Evolutionary conservation across 2,113 vertebrate genomes (phyloP).

Genomic region (Sialia sialis): DNA sequence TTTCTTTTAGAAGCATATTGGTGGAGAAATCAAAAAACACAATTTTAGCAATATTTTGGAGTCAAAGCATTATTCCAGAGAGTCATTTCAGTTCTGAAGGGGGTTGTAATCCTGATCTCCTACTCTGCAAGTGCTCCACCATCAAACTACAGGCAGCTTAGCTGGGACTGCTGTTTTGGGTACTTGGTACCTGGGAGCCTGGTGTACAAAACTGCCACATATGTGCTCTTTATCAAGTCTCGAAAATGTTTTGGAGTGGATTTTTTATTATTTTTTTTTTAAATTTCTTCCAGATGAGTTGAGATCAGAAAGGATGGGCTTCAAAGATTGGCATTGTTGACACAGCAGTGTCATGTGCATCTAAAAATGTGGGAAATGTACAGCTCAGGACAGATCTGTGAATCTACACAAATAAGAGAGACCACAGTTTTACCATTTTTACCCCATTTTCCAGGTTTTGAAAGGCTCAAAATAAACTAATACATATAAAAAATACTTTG

Average conservation of each 20-base stretch:
- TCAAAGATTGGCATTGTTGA: not conserved
- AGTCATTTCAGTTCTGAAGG: not conserved
- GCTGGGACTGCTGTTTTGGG: not conserved
- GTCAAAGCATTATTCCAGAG: not conserved
- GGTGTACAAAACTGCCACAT: not conserved
- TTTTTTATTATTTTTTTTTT: not conserved
- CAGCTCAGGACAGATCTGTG: not conserved
- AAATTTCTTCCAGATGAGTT: not conserved
- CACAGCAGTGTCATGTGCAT: not conserved
- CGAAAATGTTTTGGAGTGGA: not conserved
- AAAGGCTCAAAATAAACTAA: slow-evolving; percentile 16
- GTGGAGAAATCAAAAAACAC: not conserved
- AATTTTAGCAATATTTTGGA: not conserved
- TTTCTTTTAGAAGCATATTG: not conserved
- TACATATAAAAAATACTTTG: slow-evolving; percentile 9
- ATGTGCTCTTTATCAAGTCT: not conserved
- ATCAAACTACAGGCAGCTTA: not conserved
- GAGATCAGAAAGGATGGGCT: not conserved
- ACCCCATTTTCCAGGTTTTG: not conserved
- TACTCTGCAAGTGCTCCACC: not conserved
- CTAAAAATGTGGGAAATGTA: not conserved
- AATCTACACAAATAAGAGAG: not conserved
- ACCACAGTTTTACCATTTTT: not conserved
- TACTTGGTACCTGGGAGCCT: not conserved
- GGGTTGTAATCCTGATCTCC: not conserved